Evolutionary conservation across 2,888 invertebrate species (phyloP), one percentile per base, ranked within the genome.

Genomic region (Leistus spinibarbis): DNA sequence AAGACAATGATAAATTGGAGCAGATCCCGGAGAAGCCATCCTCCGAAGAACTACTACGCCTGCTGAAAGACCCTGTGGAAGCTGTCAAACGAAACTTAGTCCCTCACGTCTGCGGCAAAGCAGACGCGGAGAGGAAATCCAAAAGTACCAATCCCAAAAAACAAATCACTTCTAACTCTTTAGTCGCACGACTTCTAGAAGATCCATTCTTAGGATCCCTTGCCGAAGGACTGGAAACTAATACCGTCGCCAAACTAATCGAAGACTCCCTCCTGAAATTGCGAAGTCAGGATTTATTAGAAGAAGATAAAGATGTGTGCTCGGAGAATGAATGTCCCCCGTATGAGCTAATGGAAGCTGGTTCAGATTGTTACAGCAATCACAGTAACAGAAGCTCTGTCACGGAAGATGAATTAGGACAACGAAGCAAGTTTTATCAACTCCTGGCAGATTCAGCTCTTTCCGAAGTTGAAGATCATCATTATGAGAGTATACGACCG

Each of bases 81-180:
- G 93, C 93, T 16, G 91, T 93, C 2, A 89, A 89, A 81, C 87
- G 91, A 79, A 93, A 93, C 84, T 86, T 93, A 78, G 90, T 93
- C 81, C 93, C 93, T 62, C 93, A 93, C 82, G 91, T 93, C 69
- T 93, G 93, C 84, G 93, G 93, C 24, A 90, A 91, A 84, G 82
- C 85, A 79, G 86, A 87, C 77, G 80, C 81, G 84, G 86, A 82
- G 81, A 85, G 87, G 84, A 83, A 82, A 84, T 84, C 81, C 77
- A 82, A 80, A 72, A 81, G 70, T 40, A 40, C 40, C 7, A 40
- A 40, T 13, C 40, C 40, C 4, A 69, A 77, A 57, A 81, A 82
- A 73, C 76, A 79, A 16, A 69, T 76, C 67, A 76, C 75, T 66
- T 78, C 78, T 75, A 79, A 79, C 57, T 78, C 76, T 69, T 77